Percentiles rank a stretch among this genome's conserved stretches.
phyloP scores from a whole-genome alignment of 2,113 vertebrate genomes.

The Entelurus aequoreus region DNA sequence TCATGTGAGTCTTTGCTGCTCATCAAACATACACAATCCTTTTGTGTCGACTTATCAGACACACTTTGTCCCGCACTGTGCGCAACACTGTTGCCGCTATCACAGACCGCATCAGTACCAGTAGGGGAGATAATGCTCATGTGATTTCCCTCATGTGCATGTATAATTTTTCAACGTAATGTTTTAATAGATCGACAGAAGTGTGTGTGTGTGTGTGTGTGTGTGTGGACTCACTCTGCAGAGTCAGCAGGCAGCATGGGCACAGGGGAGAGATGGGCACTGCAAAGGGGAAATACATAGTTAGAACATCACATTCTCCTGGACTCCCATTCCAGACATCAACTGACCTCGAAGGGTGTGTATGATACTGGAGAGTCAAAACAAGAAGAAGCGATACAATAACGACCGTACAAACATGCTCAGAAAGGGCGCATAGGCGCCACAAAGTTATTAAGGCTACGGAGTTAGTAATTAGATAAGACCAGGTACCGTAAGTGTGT shows the following conservation, averaged over 20 bases:
- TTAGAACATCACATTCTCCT: constrained; percentile 47
- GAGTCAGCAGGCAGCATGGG: constrained; percentile 88
- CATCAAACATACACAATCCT: no score
- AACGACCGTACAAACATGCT: constrained; percentile 2
- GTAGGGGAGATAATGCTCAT: no score
- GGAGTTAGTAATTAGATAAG: constrained; percentile 35
- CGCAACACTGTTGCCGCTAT: no score
- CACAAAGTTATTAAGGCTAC: constrained; percentile 53
- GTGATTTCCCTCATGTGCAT: no score
- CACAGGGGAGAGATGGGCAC: constrained; percentile 85
- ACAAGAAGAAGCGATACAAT: constrained; percentile 7
- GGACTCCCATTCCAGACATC: constrained; percentile 7
- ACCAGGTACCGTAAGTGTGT: constrained; percentile 9
- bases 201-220: constrained; percentile 7
- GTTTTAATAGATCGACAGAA: no score
- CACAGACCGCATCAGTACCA: no score
- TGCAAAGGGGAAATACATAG: constrained; percentile 61
- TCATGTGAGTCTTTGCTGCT: no score
- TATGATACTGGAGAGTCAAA: constrained; percentile 13
- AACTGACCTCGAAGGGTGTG: constrained; percentile 19
- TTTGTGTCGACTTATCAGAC: no score
- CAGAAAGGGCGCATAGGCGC: background rate
- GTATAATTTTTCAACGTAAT: background rate
- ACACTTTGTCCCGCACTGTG: no score
- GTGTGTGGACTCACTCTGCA: constrained; percentile 82